These are phyloP conservation scores for Abrostola tripartita DNA, from an alignment of 2,888 invertebrate genomes.

Conservation along the genomic window DNA sequence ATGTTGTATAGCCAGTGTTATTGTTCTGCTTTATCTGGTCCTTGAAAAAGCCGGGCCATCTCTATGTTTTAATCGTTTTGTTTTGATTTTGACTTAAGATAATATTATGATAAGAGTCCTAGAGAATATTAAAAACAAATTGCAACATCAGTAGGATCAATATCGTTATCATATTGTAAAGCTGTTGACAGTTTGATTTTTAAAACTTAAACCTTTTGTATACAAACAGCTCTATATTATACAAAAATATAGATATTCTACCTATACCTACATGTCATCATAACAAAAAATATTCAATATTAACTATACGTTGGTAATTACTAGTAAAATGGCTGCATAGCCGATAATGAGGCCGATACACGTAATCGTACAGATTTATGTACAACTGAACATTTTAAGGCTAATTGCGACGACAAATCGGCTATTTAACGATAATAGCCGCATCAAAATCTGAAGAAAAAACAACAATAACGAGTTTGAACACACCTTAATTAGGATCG, in stretches of 20 bases:
- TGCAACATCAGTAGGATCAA: too few relatives aligned
- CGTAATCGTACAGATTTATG: constrained; percentile 73
- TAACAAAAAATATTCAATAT: constrained; percentile 26
- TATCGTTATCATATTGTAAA: too few relatives aligned
- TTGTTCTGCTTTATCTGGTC: too few relatives aligned
- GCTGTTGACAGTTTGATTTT: too few relatives aligned
- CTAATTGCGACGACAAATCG: constrained; percentile 79
- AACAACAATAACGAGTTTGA: constrained; percentile 65
- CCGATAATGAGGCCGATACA: constrained; percentile 62
- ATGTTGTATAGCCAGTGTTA: too few relatives aligned
- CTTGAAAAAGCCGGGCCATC: too few relatives aligned
- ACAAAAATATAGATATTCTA: not conserved
- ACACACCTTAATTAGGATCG: constrained; percentile 81
- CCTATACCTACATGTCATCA: constrained; percentile 1
- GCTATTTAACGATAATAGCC: constrained; percentile 78
- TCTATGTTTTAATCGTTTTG: too few relatives aligned
- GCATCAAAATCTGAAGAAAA: constrained; percentile 75
- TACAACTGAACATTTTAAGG: constrained; percentile 74
- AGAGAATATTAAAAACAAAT: too few relatives aligned
- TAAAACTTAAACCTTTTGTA: too few relatives aligned
- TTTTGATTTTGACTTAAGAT: too few relatives aligned
- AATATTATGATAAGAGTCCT: too few relatives aligned
- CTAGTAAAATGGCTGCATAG: constrained; percentile 44
- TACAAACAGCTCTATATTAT: too few relatives aligned
- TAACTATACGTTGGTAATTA: constrained; percentile 29